These are phyloP conservation scores for Catocala sponsa DNA, from an alignment of 2,888 invertebrate species.

Conservation along the genomic window DNA sequence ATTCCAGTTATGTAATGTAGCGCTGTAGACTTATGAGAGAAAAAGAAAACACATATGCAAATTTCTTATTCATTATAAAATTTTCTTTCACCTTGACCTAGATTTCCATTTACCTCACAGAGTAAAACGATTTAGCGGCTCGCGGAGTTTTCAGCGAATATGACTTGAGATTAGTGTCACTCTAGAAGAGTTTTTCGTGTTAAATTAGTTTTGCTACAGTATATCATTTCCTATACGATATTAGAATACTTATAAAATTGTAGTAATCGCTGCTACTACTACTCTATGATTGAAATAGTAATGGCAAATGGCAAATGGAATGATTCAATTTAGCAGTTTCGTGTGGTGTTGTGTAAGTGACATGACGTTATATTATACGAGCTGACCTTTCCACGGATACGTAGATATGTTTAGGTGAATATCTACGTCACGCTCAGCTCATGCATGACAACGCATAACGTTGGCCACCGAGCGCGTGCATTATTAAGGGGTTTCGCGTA, in stretches of 20 bases:
- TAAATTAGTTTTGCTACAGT: conserved; percentile 33
- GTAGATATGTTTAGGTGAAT: conserved; percentile 40
- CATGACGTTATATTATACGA: conserved; percentile 58
- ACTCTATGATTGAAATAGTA: conserved; percentile 8
- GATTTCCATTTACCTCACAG: conserved; percentile 27
- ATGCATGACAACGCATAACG: conserved; percentile 75
- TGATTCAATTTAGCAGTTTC: conserved; percentile 45
- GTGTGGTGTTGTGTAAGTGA: conserved; percentile 37
- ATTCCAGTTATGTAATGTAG: too few relatives aligned
- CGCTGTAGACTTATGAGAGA: too few relatives aligned
- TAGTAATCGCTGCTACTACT: too few relatives aligned
- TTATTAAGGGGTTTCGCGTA: conserved; percentile 70
- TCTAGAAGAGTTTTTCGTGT: conserved; percentile 26
- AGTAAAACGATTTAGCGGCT: conserved; percentile 31
- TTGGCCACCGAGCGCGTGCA: conserved; percentile 61
- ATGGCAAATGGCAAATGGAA: conserved; percentile 29
- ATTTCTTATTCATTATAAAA: conserved; percentile 40
- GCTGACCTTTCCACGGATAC: conserved; percentile 66
- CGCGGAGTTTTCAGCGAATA: conserved; percentile 33
- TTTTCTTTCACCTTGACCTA: conserved; percentile 49
- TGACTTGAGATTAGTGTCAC: conserved; percentile 33
- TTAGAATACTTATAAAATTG: too few relatives aligned
- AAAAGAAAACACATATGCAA: too few relatives aligned
- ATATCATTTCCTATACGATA: conserved; percentile 8
- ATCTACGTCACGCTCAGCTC: conserved; percentile 50